phyloP scores from a whole-genome alignment of 92 coral and sea anemone species.

The Pocillopora meandrina region DNA sequence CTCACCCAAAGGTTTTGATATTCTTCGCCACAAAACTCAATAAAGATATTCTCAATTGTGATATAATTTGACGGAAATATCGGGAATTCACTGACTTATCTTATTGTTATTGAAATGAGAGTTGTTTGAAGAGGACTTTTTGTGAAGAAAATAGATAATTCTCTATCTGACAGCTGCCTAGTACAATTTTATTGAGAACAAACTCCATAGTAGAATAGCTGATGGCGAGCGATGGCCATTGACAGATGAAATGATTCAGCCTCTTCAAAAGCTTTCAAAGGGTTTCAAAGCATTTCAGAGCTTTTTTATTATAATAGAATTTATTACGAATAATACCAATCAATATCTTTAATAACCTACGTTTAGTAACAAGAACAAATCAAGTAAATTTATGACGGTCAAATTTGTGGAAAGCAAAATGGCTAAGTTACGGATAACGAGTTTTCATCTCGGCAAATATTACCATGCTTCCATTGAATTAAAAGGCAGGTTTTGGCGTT shows the following conservation, averaged over 20 bases:
- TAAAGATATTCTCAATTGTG: slow-evolving; percentile 7
- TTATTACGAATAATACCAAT: background rate
- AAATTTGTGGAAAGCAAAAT: background rate
- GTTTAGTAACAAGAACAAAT: slow-evolving; percentile 10
- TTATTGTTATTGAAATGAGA: slow-evolving; percentile 41
- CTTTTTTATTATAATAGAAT: background rate
- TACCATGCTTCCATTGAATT: background rate
- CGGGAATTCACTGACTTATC: background rate
- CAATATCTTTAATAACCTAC: background rate
- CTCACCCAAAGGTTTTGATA: background rate
- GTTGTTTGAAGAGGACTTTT: slow-evolving; percentile 22
- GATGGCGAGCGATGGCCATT: background rate
- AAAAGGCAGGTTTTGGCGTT: background rate
- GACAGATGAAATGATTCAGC: background rate
- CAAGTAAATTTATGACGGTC: background rate
- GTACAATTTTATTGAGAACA: background rate
- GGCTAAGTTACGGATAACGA: background rate
- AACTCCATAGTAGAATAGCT: slow-evolving; percentile 3
- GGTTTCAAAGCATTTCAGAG: background rate
- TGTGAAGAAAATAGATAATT: slow-evolving; percentile 1
- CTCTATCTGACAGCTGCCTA: slow-evolving; percentile 14
- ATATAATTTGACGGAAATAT: slow-evolving; percentile 25
- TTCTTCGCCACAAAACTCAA: background rate
- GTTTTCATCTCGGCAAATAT: background rate
- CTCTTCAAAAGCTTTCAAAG: background rate